phyloP scores from a whole-genome alignment of 2,113 vertebrate genomes.

The Anhinga anhinga region DNA sequence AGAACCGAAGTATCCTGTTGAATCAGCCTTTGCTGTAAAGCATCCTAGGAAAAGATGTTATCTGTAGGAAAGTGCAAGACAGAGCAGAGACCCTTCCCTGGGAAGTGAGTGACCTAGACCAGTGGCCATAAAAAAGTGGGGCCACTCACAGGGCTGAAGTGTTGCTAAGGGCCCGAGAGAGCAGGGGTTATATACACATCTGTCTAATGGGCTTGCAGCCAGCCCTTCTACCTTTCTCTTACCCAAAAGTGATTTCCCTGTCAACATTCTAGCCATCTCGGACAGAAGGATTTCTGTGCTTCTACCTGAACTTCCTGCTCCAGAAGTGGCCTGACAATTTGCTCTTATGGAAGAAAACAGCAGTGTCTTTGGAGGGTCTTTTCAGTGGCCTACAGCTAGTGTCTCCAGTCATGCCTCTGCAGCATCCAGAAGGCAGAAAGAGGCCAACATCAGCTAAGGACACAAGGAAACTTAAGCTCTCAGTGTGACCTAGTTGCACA shows the following conservation, averaged over 20 bases:
- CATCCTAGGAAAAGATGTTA: conserved; percentile 77
- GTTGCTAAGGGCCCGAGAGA: not conserved
- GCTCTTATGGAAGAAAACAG: not conserved
- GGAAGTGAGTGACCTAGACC: not conserved
- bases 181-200: not conserved
- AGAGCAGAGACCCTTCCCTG: not conserved
- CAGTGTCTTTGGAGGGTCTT: not conserved
- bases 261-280: not conserved
- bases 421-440: not conserved
- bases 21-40: conserved; percentile 90
- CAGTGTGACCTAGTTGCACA: not conserved
- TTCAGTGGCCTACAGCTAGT: not conserved
- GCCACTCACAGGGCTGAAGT: not conserved
- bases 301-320: not conserved
- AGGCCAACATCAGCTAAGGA: not conserved
- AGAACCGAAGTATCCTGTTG: conserved; percentile 89
- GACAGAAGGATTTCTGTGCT: not conserved
- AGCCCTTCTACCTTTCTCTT: not conserved
- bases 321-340: not conserved
- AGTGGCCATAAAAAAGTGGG: not conserved
- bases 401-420: not conserved
- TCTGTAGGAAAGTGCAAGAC: not conserved
- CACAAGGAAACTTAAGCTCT: not conserved
- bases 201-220: not conserved
- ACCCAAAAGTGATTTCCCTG: not conserved